Conservation (phyloP, 2,888 invertebrate genomes). For the Brachycybe producta region DNA sequence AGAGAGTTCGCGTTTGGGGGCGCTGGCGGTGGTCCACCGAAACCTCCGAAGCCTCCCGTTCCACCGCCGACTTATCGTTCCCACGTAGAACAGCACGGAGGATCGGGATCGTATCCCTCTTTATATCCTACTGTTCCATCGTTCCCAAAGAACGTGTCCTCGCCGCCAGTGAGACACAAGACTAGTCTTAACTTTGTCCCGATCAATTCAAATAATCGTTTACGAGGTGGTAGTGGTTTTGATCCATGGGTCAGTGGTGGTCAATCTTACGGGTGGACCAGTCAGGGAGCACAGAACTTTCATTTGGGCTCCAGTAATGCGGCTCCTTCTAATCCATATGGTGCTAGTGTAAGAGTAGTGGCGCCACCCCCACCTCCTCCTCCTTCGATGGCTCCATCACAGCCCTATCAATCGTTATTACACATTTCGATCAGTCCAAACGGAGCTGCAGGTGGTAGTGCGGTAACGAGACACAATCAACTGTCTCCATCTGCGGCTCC, state of each 20-base stretch:
- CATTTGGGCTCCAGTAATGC: too few relatives aligned
- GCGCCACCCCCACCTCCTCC: background rate
- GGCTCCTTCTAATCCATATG: slow-evolving; percentile 6
- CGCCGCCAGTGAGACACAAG: slow-evolving; percentile 10
- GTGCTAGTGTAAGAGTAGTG: background rate
- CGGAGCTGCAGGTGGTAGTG: too few relatives aligned
- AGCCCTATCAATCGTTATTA: slow-evolving; percentile 4
- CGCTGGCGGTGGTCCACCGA: too few relatives aligned
- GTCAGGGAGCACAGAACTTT: too few relatives aligned
- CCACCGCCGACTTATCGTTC: slow-evolving; percentile 14
- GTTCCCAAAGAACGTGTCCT: background rate
- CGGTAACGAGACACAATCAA: too few relatives aligned
- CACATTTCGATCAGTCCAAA: slow-evolving; percentile 13
- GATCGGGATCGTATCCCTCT: background rate
- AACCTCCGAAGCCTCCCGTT: slow-evolving; percentile 9
- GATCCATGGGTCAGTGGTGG: too few relatives aligned
- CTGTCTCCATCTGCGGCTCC: too few relatives aligned
- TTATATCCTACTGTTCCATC: slow-evolving; percentile 4
- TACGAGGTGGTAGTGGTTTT: too few relatives aligned
- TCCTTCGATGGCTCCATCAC: too few relatives aligned
- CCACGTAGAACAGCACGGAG: background rate
- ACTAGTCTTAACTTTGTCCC: slow-evolving; percentile 18
- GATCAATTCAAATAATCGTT: slow-evolving; percentile 9
- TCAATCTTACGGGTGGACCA: too few relatives aligned
- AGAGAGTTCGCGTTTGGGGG: too few relatives aligned